A percentile compares a stretch with the other conserved stretches of the same genome.
Conservation (phyloP, 2,113 vertebrate species). For the Heterotilapia buettikoferi region DNA sequence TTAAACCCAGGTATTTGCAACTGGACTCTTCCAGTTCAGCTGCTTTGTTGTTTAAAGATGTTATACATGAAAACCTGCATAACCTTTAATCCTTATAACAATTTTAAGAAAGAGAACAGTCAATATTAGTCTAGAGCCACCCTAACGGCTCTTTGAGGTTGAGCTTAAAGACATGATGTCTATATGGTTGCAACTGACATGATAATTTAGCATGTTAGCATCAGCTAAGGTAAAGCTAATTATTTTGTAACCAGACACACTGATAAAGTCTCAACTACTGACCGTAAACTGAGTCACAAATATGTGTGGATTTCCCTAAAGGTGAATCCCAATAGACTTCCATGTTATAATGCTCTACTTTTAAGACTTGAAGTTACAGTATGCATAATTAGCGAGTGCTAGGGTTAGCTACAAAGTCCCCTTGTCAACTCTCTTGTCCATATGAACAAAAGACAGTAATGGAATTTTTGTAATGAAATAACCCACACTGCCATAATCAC, state of each 20-base stretch:
- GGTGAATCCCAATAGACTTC: not conserved
- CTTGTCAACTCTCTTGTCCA: not conserved
- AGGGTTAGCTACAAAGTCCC: not conserved
- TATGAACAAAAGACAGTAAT: not conserved
- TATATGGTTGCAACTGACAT: not conserved
- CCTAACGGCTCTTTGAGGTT: not conserved
- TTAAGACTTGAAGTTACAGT: not conserved
- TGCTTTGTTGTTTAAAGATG: not conserved
- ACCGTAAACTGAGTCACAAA: not conserved
- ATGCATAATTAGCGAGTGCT: not conserved
- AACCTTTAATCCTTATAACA: not conserved
- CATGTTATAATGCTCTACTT: not conserved
- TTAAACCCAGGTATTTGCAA: not conserved
- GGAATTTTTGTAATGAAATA: not conserved
- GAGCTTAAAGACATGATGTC: not conserved
- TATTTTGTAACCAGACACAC: not conserved
- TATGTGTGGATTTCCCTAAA: not conserved
- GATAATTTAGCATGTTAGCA: not conserved
- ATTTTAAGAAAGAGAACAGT: not conserved
- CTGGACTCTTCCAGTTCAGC: not conserved
- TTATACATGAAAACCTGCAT: not conserved
- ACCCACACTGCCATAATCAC: accelerated
- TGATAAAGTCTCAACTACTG: not conserved
- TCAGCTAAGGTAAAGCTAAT: not conserved
- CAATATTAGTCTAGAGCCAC: not conserved